Evolutionary conservation across 2,113 vertebrate genomes (phyloP).

Genomic region (Saccopteryx bilineata): DNA sequence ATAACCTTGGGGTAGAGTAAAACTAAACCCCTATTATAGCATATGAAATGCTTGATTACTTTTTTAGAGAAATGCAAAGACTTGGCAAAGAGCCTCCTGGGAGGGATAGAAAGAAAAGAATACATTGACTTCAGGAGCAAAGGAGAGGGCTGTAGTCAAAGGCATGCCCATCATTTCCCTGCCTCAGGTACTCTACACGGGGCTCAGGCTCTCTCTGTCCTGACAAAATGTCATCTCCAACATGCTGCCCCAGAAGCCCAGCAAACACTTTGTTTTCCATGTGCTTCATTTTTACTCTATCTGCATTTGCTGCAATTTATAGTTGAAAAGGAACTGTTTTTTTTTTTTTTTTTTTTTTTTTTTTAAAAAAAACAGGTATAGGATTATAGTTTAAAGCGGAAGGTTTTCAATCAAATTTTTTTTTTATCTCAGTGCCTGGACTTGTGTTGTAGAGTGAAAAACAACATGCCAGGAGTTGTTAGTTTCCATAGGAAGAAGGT

Average conservation of each 20-base stretch:
- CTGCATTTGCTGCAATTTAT: conserved; percentile 70
- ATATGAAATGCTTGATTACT: background rate
- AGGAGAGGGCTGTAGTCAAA: background rate
- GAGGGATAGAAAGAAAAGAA: background rate
- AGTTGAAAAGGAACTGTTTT: conserved; percentile 73
- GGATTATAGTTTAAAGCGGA: conserved; percentile 70
- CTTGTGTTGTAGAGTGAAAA: conserved; percentile 63
- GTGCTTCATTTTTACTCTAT: conserved; percentile 60
- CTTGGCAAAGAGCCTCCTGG: background rate
- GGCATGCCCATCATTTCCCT: background rate
- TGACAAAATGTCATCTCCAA: conserved; percentile 67
- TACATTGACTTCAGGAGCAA: background rate
- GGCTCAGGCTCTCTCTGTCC: conserved; percentile 56
- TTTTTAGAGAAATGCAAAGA: conserved; percentile 5
- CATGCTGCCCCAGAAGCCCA: conserved; percentile 67
- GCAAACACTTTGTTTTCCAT: conserved; percentile 64
- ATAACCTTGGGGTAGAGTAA: conserved; percentile 7
- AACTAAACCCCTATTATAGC: background rate
- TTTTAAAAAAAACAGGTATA: background rate
- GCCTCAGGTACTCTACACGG: background rate
- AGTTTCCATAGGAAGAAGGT: conserved; percentile 61
- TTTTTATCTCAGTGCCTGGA: conserved; percentile 26
- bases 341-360: conserved; percentile 60
- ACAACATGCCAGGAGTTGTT: conserved; percentile 36
- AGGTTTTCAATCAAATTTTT: conserved; percentile 42